These are phyloP conservation scores for Ichneumoninae sp. DNA, from an alignment of 2,888 invertebrate genomes.

Conservation along the genomic window DNA sequence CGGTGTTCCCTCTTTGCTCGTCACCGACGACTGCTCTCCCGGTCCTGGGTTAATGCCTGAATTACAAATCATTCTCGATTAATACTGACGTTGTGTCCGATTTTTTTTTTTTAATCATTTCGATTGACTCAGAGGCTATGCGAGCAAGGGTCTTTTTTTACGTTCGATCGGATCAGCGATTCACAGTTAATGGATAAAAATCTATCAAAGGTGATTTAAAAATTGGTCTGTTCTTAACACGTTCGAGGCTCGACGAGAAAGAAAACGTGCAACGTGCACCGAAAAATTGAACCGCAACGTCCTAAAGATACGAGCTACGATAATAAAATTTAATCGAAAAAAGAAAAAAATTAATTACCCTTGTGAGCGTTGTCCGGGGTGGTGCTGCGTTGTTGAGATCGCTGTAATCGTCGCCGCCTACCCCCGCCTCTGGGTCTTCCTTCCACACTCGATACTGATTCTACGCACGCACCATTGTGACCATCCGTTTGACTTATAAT, in stretches of 20 bases:
- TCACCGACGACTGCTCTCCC: slow-evolving; percentile 81
- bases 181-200: not conserved
- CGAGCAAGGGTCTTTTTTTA: not conserved
- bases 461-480: slow-evolving; percentile 85
- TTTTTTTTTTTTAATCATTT: not conserved
- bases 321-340: slow-evolving; percentile 5
- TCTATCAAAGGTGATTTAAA: not conserved
- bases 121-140: not conserved
- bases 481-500: slow-evolving; percentile 77
- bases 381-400: slow-evolving; percentile 81
- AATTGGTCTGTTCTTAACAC: slow-evolving; percentile 7
- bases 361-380: slow-evolving; percentile 81
- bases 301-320: slow-evolving; percentile 43
- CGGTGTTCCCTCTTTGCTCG: slow-evolving; percentile 80
- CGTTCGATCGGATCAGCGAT: not conserved
- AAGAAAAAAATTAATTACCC: slow-evolving; percentile 75
- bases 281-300: slow-evolving; percentile 55
- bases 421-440: slow-evolving; percentile 84
- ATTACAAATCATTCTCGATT: slow-evolving; percentile 60
- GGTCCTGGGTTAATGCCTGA: slow-evolving; percentile 81
- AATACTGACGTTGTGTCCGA: not conserved
- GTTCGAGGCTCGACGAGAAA: slow-evolving; percentile 11
- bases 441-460: slow-evolving; percentile 88
- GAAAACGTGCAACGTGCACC: slow-evolving; percentile 52
- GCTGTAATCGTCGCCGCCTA: slow-evolving; percentile 80